phyloP scores from a whole-genome alignment of 2,888 invertebrate species.

The Phyllotreta striolata region DNA sequence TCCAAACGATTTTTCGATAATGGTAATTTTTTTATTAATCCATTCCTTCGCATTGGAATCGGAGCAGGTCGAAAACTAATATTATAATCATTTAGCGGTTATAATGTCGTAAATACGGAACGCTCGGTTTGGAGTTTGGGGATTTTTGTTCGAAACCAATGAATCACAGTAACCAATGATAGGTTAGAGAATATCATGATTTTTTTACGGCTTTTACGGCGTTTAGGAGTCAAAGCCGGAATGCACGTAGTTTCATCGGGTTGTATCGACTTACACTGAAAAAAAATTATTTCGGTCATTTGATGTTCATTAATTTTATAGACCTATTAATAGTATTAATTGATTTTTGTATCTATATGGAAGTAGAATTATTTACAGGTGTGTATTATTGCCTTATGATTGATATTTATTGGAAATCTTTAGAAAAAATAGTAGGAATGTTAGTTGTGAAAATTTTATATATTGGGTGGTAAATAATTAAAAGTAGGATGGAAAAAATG shows the following conservation, averaged over 20 bases:
- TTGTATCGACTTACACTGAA: slow-evolving; percentile 16
- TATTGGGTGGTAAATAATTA: no score
- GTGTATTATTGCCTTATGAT: no score
- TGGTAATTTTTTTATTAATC: background rate
- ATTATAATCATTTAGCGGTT: slow-evolving; percentile 29
- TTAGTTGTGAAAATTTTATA: no score
- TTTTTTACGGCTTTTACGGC: slow-evolving; percentile 36
- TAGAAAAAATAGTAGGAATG: no score
- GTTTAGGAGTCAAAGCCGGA: slow-evolving; percentile 23
- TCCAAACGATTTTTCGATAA: no score
- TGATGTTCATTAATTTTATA: slow-evolving; percentile 1
- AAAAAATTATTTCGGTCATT: background rate
- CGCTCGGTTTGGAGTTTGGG: slow-evolving; percentile 14
- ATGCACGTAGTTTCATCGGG: slow-evolving; percentile 23
- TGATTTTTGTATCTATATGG: no score
- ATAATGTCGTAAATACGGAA: slow-evolving; percentile 26
- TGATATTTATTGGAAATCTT: no score
- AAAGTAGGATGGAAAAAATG: no score
- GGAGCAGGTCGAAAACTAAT: slow-evolving; percentile 23
- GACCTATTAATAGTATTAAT: slow-evolving; percentile 7
- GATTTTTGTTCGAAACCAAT: slow-evolving; percentile 31
- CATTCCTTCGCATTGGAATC: slow-evolving; percentile 21
- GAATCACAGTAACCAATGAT: slow-evolving; percentile 38
- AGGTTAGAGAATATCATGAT: slow-evolving; percentile 35
- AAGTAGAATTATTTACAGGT: no score